Evolutionary conservation across 1,140 invertebrate genomes (phyloP).

Genomic region (Zaprionus ornatus): DNA sequence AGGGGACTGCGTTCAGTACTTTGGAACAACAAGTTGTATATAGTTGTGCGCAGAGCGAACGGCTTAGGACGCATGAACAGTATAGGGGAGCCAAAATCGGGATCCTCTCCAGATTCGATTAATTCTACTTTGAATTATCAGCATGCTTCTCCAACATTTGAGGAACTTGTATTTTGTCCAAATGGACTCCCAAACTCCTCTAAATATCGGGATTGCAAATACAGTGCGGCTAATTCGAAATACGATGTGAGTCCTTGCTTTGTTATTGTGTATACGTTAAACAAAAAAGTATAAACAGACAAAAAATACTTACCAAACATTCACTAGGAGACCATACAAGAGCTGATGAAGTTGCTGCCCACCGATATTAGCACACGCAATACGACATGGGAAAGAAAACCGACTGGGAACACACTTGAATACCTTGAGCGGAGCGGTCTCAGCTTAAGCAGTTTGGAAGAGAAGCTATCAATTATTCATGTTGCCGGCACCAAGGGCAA

Average conservation of each 20-base stretch:
- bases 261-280: not conserved
- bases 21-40: not conserved
- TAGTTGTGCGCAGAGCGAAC: conserved; percentile 1
- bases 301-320: not conserved
- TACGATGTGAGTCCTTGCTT: conserved; percentile 28
- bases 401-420: conserved; percentile 84
- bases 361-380: conserved; percentile 87
- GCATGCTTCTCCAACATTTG: conserved; percentile 11
- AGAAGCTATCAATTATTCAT: conserved; percentile 93
- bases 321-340: conserved; percentile 87
- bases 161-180: conserved; percentile 51
- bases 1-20: conserved; percentile 4
- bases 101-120: not conserved
- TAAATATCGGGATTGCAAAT: not conserved
- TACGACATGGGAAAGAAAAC: conserved; percentile 81
- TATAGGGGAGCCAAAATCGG: not conserved
- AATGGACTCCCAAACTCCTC: not conserved
- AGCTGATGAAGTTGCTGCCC: conserved; percentile 89
- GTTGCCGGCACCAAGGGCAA: conserved; percentile 98
- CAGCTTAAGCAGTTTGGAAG: conserved; percentile 85
- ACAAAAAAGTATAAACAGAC: not conserved
- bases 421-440: conserved; percentile 89
- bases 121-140: not conserved
- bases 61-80: not conserved
- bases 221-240: not conserved